Base-by-base conservation (phyloP, 2,888 invertebrate genomes). In the Leptothorax acervorum region DNA sequence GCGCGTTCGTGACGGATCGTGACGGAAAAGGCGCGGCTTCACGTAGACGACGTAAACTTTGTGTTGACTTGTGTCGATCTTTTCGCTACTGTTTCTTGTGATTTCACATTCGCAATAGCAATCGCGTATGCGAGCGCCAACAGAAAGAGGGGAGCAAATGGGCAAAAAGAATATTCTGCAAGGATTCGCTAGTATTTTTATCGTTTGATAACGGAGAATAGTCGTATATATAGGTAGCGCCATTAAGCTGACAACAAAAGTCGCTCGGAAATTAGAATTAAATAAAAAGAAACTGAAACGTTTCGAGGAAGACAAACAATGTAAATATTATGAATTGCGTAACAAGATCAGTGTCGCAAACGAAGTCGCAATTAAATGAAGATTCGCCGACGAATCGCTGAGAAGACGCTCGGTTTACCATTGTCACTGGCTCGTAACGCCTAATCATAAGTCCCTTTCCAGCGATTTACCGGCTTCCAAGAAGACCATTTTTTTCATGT, bases 1-100 rank as follows among this genome's bases (percentile, higher is more conserved):
- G 86, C 84, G 42, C 51, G 68, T 88, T 88, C 85, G 87, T 87
- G 87, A 85, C 87, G 74, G 73, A 71, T 87, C 86, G 87, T 86
- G 86, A 83, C 86, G 70, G 65, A 66, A 55, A 82, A 75, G 65
- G 51, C 81, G 76, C 57, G 51, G 62, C 48, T 87, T 51, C 73
- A n/a, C 1, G 60, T 71, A 66, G 85, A 83, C 63, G 85, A 83
- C 63, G 73, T 60, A 70, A 73, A 84, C 23, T 71, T 85, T 48
- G 45, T 65, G 11, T 48, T 63, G 78, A 76, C 81, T 84, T 76
- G 55, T 85, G 82, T 85, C 79, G 83, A 85, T 85, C 81, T 81
- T 31, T 35, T 23, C 55, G n/a, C 3, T 51, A 15, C 0, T 15
- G 18, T 65, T 76, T 76, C 18, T 68, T 51, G 23, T 11, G 0